phyloP scores from a whole-genome alignment of 1,140 invertebrate genomes.

The Zaprionus ornatus region DNA sequence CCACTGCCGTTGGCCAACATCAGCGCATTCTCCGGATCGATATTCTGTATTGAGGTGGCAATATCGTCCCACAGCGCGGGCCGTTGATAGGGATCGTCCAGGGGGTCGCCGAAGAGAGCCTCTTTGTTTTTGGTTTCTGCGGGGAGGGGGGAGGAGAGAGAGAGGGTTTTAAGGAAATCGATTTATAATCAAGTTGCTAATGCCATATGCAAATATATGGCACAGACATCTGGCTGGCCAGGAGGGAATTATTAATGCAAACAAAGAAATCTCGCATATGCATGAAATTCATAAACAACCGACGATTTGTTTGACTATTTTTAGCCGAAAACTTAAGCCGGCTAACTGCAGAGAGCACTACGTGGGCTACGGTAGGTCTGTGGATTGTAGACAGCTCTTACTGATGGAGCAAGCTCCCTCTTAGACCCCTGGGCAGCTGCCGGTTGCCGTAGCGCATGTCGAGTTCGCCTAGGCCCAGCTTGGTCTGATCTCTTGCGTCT shows the following conservation, averaged over 20 bases:
- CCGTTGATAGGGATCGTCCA: slow-evolving; percentile 92
- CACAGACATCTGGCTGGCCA: slow-evolving; percentile 4
- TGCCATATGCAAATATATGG: slow-evolving; percentile 60
- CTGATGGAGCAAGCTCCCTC: not conserved
- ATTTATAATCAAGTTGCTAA: slow-evolving; percentile 65
- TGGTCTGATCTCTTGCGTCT: slow-evolving; percentile 22
- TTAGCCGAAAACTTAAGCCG: slow-evolving; percentile 33
- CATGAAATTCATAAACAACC: slow-evolving; percentile 75
- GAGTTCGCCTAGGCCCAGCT: not conserved
- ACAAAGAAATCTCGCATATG: slow-evolving; percentile 78
- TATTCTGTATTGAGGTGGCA: slow-evolving; percentile 93
- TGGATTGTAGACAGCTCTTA: too few relatives aligned
- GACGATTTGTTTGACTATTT: slow-evolving; percentile 47
- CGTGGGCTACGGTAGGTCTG: not conserved
- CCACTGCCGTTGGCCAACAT: slow-evolving; percentile 86
- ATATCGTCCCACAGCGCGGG: slow-evolving; percentile 95
- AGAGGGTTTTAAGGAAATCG: slow-evolving; percentile 36
- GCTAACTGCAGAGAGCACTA: not conserved
- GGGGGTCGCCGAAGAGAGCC: slow-evolving; percentile 85
- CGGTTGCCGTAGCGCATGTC: slow-evolving; percentile 1
- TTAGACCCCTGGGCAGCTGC: not conserved
- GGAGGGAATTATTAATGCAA: slow-evolving; percentile 61
- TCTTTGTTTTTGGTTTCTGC: slow-evolving; percentile 84
- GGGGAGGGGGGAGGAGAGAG: not conserved
- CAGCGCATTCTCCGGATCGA: slow-evolving; percentile 94